Percentiles rank a stretch among this genome's conserved stretches.
Evolutionary conservation across 2,113 vertebrate genomes (phyloP).

Genomic region (Mormyrus iriodes): DNA sequence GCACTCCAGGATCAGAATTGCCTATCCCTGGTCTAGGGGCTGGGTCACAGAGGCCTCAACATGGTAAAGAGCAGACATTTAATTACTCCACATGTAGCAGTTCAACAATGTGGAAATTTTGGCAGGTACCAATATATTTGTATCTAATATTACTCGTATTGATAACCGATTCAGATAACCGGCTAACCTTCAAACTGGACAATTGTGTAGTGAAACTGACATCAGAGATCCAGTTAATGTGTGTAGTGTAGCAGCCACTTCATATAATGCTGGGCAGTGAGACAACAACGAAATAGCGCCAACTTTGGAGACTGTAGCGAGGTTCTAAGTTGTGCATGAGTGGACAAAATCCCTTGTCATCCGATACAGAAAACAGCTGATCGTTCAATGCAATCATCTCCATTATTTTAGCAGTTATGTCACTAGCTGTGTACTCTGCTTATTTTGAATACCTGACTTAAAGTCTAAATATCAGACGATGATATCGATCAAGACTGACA

Average conservation of each 20-base stretch:
- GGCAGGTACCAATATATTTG: neutral
- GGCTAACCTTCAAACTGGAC: neutral
- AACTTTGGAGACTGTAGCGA: neutral
- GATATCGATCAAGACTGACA: neutral
- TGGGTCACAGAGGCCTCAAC: constrained; percentile 2
- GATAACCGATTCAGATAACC: neutral
- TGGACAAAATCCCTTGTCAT: neutral
- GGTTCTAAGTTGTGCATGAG: neutral
- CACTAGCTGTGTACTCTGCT: neutral
- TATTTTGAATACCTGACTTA: neutral
- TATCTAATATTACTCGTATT: neutral
- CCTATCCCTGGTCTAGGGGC: constrained; percentile 3
- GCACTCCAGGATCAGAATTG: neutral
- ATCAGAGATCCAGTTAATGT: neutral
- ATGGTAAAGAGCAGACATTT: neutral
- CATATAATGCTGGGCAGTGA: neutral
- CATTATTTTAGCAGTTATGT: neutral
- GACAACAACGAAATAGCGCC: neutral
- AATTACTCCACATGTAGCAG: neutral
- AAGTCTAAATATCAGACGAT: neutral
- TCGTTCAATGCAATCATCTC: neutral
- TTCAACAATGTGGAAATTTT: neutral
- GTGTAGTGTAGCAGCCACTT: neutral
- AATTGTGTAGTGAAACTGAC: neutral
- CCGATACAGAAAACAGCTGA: neutral